A percentile compares a stretch with the other conserved stretches of the same genome.
These are phyloP conservation scores for Poeciliopsis retropinna DNA, from an alignment of 2,113 vertebrate genomes.

Conservation along the genomic window DNA sequence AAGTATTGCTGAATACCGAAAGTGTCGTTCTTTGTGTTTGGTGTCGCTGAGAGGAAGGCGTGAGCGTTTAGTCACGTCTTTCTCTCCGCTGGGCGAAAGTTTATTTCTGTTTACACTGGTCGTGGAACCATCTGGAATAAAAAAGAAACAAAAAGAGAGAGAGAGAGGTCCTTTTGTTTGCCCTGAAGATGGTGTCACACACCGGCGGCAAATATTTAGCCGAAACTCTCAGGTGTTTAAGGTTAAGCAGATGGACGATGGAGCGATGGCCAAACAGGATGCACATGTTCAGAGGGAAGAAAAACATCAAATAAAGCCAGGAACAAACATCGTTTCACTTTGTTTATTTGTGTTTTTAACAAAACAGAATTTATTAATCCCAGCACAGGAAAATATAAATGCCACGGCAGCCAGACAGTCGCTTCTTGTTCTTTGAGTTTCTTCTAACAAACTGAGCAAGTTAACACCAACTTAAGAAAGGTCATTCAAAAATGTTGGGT, in stretches of 20 bases:
- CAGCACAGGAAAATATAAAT: background rate
- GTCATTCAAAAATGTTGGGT: background rate
- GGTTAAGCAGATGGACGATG: background rate
- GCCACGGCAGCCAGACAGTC: background rate
- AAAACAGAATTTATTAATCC: background rate
- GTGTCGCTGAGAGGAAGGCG: constrained; percentile 33
- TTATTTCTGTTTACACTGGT: constrained; percentile 26
- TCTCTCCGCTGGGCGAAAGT: constrained; percentile 26
- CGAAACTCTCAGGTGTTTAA: constrained; percentile 17
- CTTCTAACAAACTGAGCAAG: background rate
- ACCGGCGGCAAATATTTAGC: constrained; percentile 57
- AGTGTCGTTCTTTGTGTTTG: constrained; percentile 38
- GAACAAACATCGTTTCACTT: background rate
- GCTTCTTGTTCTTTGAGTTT: background rate
- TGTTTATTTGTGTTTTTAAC: background rate
- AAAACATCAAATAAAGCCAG: background rate
- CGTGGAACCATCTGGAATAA: constrained; percentile 46
- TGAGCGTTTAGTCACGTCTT: constrained; percentile 33
- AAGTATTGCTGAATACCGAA: constrained; percentile 42
- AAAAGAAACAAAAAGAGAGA: too few species aligned
- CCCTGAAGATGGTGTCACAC: constrained; percentile 13
- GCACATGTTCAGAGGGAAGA: constrained; percentile 1
- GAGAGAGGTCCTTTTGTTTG: constrained; percentile 27
- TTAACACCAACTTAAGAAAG: background rate
- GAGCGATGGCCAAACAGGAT: background rate